These are phyloP conservation scores for Melipona bicolor DNA, from an alignment of 2,888 invertebrate genomes.

Conservation along the genomic window DNA sequence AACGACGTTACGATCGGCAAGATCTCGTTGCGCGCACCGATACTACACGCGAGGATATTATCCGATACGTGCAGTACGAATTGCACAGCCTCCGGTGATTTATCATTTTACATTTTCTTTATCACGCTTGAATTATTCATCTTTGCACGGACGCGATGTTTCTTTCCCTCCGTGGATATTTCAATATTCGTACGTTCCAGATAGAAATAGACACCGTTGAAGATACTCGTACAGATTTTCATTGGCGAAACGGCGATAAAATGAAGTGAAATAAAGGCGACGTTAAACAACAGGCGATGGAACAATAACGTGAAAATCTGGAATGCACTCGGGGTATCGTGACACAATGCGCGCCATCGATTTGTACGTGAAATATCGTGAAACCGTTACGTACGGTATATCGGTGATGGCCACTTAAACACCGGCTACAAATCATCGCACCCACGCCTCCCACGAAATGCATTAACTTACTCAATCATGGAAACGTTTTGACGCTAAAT, in stretches of 20 bases:
- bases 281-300: not conserved
- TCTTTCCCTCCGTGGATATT: not conserved
- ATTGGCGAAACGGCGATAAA: not conserved
- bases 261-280: not conserved
- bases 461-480: conserved; percentile 68
- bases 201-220: not conserved
- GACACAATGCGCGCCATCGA: conserved; percentile 28
- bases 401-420: conserved; percentile 52
- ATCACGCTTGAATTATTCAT: conserved; percentile 32
- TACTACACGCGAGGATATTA: conserved; percentile 11
- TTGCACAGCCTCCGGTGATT: conserved; percentile 7
- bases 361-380: conserved; percentile 51
- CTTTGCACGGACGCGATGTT: not conserved
- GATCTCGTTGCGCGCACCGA: conserved; percentile 13
- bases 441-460: conserved; percentile 63
- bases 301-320: conserved; percentile 14
- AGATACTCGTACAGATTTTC: not conserved
- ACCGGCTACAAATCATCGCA: conserved; percentile 50
- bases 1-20: conserved; percentile 25
- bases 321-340: conserved; percentile 24
- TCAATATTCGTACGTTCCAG: not conserved
- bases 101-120: conserved; percentile 15
- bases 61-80: conserved; percentile 14
- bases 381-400: conserved; percentile 56
- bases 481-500: conserved; percentile 65